These are phyloP conservation scores for Semnornis frantzii DNA, from an alignment of 2,113 vertebrate genomes.

Conservation along the genomic window DNA sequence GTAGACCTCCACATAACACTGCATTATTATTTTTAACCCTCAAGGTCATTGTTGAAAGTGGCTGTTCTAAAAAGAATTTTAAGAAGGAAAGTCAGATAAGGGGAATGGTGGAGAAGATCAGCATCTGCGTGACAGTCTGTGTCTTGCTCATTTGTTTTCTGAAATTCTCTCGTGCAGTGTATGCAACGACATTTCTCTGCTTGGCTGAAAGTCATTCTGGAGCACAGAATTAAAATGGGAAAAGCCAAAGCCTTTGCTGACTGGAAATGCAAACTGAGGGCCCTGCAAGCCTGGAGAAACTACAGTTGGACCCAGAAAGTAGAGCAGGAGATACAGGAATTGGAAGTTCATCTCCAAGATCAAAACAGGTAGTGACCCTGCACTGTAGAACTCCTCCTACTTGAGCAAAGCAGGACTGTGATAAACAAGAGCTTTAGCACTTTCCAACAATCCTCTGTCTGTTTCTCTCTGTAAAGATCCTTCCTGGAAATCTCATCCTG, in stretches of 20 bases:
- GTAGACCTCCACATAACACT: not conserved
- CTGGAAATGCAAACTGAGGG: conserved; percentile 88
- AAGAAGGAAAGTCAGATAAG: not conserved
- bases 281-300: conserved; percentile 85
- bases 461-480: not conserved
- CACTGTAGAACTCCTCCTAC: not conserved
- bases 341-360: conserved; percentile 80
- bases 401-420: not conserved
- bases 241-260: conserved; percentile 87
- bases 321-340: conserved; percentile 74
- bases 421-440: not conserved
- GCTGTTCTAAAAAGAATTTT: not conserved
- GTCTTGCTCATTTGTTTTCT: conserved; percentile 26
- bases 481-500: not conserved
- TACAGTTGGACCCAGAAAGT: conserved; percentile 79
- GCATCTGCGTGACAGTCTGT: not conserved
- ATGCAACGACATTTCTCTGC: conserved; percentile 88
- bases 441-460: not conserved
- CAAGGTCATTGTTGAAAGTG: not conserved
- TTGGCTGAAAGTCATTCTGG: conserved; percentile 87
- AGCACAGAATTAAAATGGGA: conserved; percentile 81
- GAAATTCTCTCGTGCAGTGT: conserved; percentile 78
- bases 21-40: not conserved
- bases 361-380: conserved; percentile 82
- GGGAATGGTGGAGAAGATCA: not conserved